phyloP scores from a whole-genome alignment of 1,140 invertebrate species.

The Macrostomum lignano region DNA sequence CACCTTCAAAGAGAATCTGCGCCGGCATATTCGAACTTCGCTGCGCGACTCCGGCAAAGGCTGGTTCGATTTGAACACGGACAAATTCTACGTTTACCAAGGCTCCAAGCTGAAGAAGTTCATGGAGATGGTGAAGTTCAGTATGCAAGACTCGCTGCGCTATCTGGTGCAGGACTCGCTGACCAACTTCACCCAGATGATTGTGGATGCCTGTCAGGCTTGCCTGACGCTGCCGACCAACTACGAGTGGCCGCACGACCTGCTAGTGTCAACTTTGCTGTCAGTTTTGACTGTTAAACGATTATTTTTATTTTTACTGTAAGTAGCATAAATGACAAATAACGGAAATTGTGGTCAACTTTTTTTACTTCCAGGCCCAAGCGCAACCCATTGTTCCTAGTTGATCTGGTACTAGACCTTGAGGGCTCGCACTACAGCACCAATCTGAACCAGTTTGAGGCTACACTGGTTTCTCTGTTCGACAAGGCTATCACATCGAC shows the following conservation, averaged over 20 bases:
- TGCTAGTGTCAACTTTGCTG: slow-evolving; percentile 34
- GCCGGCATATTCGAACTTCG: slow-evolving; percentile 35
- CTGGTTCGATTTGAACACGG: slow-evolving; percentile 43
- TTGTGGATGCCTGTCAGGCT: slow-evolving; percentile 37
- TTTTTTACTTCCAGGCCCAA: too few relatives aligned
- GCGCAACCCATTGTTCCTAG: too few relatives aligned
- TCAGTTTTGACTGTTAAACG: too few relatives aligned
- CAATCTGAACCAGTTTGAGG: too few relatives aligned
- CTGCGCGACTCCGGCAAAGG: slow-evolving; percentile 43
- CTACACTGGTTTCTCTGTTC: too few relatives aligned
- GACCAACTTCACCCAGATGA: slow-evolving; percentile 32
- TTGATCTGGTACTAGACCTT: too few relatives aligned
- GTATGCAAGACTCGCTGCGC: slow-evolving; percentile 45
- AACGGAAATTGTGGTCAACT: too few relatives aligned
- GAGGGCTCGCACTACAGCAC: too few relatives aligned
- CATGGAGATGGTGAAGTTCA: slow-evolving; percentile 38
- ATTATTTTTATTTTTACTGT: too few relatives aligned
- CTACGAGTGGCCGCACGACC: slow-evolving; percentile 36
- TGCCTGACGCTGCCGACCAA: slow-evolving; percentile 31
- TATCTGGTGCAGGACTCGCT: slow-evolving; percentile 38
- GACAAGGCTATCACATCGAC: too few relatives aligned
- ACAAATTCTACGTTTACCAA: slow-evolving; percentile 37
- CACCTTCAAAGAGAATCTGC: slow-evolving; percentile 37
- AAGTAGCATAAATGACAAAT: too few relatives aligned
- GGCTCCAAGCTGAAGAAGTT: slow-evolving; percentile 42